phyloP scores from a whole-genome alignment of 2,888 invertebrate genomes.

The Adelognathus sp. region DNA sequence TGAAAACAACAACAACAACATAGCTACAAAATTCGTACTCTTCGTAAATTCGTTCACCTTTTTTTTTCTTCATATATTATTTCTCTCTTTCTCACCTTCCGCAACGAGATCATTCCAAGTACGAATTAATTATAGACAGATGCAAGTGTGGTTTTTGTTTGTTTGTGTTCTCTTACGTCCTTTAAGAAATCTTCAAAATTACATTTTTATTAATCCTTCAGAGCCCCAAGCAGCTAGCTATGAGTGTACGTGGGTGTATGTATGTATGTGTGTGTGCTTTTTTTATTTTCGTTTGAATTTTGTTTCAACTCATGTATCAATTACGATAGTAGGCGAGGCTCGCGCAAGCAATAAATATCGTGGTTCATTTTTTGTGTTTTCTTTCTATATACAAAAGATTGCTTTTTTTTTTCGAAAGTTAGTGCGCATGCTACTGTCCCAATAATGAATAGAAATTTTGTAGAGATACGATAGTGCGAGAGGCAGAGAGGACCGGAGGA shows the following conservation, averaged over 20 bases:
- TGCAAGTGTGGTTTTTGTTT: slow-evolving; percentile 22
- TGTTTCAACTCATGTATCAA: slow-evolving; percentile 58
- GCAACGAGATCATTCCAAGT: slow-evolving; percentile 28
- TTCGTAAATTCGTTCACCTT: slow-evolving; percentile 4
- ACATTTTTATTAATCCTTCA: slow-evolving; percentile 65
- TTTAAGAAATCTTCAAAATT: not conserved
- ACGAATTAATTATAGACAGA: slow-evolving; percentile 27
- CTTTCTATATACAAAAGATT: slow-evolving; percentile 49
- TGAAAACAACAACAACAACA: not conserved
- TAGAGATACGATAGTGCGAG: slow-evolving; percentile 10
- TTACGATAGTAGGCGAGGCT: slow-evolving; percentile 69
- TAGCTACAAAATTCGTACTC: slow-evolving; percentile 26
- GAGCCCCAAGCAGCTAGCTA: slow-evolving; percentile 80
- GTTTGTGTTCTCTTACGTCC: not conserved
- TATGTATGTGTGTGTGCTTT: slow-evolving; percentile 24
- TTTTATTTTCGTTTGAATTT: slow-evolving; percentile 18
- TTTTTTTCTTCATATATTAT: slow-evolving; percentile 10
- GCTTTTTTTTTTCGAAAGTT: slow-evolving; percentile 71
- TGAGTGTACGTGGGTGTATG: slow-evolving; percentile 63
- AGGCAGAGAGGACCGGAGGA: not conserved
- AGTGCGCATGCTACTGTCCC: slow-evolving; percentile 80
- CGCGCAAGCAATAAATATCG: slow-evolving; percentile 76
- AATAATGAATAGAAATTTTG: slow-evolving; percentile 60
- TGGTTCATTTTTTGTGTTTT: slow-evolving; percentile 39
- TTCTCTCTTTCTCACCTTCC: slow-evolving; percentile 19